phyloP scores from a whole-genome alignment of 1,140 invertebrate species.

The Trichonephila inaurata region DNA sequence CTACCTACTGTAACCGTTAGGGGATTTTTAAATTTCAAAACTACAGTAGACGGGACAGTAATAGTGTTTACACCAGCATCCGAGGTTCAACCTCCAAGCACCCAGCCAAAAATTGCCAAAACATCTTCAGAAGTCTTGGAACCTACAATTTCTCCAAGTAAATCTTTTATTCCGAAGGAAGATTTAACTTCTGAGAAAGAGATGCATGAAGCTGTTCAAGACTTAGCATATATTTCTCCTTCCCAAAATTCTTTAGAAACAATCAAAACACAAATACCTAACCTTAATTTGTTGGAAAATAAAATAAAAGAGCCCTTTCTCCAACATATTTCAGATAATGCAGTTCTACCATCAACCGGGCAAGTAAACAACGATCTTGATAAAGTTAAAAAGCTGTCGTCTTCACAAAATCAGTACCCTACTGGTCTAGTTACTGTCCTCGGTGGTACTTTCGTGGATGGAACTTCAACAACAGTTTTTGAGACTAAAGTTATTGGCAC shows the following conservation, averaged over 20 bases:
- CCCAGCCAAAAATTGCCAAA: not conserved
- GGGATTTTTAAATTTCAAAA: slow-evolving; percentile 93
- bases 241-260: slow-evolving; percentile 60
- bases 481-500: slow-evolving; percentile 95
- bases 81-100: slow-evolving; percentile 82
- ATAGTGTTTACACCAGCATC: slow-evolving; percentile 90
- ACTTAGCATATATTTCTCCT: slow-evolving; percentile 53
- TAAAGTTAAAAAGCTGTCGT: slow-evolving; percentile 18
- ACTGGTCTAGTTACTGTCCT: slow-evolving; percentile 90
- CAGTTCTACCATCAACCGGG: slow-evolving; percentile 54
- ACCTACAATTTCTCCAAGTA: not conserved
- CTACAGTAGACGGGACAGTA: slow-evolving; percentile 92
- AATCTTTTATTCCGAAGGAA: not conserved
- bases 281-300: slow-evolving; percentile 52
- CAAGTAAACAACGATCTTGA: slow-evolving; percentile 57
- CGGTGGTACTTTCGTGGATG: slow-evolving; percentile 90
- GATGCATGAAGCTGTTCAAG: slow-evolving; percentile 49
- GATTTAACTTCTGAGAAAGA: slow-evolving; percentile 5
- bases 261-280: slow-evolving; percentile 42
- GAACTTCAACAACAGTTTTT: slow-evolving; percentile 90
- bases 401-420: slow-evolving; percentile 81
- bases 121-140: not conserved
- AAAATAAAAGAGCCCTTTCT: slow-evolving; percentile 68
- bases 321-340: slow-evolving; percentile 69
- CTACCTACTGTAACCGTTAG: slow-evolving; percentile 90